Conservation (phyloP, 2,888 invertebrate species). For the Ophioninae sp. region DNA sequence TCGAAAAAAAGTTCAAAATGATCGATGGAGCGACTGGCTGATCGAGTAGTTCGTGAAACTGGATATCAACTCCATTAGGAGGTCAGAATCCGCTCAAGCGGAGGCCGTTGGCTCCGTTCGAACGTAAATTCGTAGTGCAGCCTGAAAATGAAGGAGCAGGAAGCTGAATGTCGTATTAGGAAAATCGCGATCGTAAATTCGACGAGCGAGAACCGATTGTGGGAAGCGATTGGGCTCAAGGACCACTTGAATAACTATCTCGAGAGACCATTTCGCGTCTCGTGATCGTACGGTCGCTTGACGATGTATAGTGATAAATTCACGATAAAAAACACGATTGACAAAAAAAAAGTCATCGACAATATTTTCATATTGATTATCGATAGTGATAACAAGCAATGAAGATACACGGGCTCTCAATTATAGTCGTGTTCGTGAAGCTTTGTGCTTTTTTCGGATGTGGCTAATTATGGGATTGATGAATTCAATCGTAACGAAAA, state of each 20-base stretch:
- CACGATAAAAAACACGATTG: slow-evolving; percentile 31
- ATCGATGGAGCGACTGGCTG: too few relatives aligned
- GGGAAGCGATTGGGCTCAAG: slow-evolving; percentile 58
- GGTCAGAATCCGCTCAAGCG: too few relatives aligned
- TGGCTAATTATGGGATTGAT: background rate
- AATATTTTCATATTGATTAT: background rate
- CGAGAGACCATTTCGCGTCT: slow-evolving; percentile 56
- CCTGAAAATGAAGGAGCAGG: background rate
- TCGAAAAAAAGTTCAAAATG: too few relatives aligned
- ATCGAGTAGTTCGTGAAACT: too few relatives aligned
- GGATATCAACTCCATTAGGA: too few relatives aligned
- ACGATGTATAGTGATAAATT: background rate
- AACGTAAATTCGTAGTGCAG: slow-evolving; percentile 38
- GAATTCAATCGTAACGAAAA: slow-evolving; percentile 15
- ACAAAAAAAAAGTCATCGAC: background rate
- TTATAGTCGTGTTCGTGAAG: slow-evolving; percentile 48
- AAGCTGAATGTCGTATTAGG: background rate
- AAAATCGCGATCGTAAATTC: slow-evolving; percentile 43
- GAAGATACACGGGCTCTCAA: slow-evolving; percentile 42
- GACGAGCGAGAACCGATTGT: slow-evolving; percentile 42
- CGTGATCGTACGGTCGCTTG: slow-evolving; percentile 26
- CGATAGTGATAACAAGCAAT: background rate
- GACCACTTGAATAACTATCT: slow-evolving; percentile 59
- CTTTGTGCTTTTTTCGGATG: too few relatives aligned
- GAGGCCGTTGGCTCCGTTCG: too few relatives aligned